Evolutionary conservation across 1,140 invertebrate genomes (phyloP).

Genomic region (Drosophila kikkawai): DNA sequence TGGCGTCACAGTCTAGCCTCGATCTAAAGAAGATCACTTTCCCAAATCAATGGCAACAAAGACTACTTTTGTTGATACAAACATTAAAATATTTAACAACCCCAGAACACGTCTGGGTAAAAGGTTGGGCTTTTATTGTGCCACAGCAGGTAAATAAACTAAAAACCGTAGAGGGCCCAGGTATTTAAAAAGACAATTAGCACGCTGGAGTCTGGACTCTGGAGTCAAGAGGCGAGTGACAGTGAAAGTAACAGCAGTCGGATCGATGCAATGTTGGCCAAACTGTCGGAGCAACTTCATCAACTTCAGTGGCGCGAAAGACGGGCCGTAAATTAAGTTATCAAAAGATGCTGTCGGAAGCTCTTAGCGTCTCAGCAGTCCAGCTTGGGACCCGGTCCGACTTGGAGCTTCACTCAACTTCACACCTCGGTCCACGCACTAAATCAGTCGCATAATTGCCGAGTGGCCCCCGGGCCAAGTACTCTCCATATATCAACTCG

Average conservation of each 20-base stretch:
- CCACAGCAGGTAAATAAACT: background rate
- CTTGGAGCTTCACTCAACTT: constrained; percentile 67
- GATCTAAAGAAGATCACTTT: constrained; percentile 20
- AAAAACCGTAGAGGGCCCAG: constrained; percentile 27
- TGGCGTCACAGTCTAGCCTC: constrained; percentile 9
- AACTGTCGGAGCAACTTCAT: constrained; percentile 63
- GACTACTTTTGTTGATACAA: constrained; percentile 17
- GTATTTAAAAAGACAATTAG: constrained; percentile 65
- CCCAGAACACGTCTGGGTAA: constrained; percentile 10
- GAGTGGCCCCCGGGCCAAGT: constrained; percentile 33
- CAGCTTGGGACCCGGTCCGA: constrained; percentile 15
- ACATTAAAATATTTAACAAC: constrained; percentile 29
- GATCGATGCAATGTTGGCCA: constrained; percentile 61
- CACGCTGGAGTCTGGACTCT: constrained; percentile 16
- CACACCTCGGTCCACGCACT: constrained; percentile 72
- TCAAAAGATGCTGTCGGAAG: constrained; percentile 77
- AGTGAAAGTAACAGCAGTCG: constrained; percentile 68
- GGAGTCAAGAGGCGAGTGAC: constrained; percentile 52
- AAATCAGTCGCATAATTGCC: constrained; percentile 81
- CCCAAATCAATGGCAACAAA: constrained; percentile 16
- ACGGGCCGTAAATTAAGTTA: constrained; percentile 77
- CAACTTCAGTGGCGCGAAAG: constrained; percentile 54
- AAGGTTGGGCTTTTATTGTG: constrained; percentile 1
- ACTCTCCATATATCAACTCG: constrained; percentile 65
- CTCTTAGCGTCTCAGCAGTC: constrained; percentile 68